A percentile compares a stretch with the other conserved stretches of the same genome.
These are phyloP conservation scores for Esox lucius DNA, from an alignment of 2,797 vertebrate genomes.

Conservation along the genomic window DNA sequence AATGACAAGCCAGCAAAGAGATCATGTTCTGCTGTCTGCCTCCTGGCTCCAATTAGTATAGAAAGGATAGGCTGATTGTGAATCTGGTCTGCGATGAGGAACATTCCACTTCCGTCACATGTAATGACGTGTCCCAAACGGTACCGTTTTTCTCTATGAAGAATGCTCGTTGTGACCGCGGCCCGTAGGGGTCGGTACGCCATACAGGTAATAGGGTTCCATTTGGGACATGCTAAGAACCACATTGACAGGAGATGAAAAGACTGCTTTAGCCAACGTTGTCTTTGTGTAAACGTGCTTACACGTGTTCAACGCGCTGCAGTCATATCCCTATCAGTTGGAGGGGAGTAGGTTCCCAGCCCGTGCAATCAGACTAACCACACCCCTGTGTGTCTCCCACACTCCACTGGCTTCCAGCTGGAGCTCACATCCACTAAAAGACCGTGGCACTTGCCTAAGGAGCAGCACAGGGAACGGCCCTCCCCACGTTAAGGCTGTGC, in stretches of 20 bases:
- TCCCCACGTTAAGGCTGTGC: no score
- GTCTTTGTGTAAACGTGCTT: background rate
- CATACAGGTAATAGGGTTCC: no score
- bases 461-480: no score
- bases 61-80: background rate
- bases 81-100: background rate
- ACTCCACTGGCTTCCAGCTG: no score
- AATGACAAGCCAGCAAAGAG: background rate
- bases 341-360: no score
- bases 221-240: background rate
- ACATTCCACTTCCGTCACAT: background rate
- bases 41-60: constrained; percentile 21
- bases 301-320: background rate
- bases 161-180: no score
- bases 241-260: background rate
- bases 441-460: no score
- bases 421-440: no score
- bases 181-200: no score
- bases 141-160: no score
- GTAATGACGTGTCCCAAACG: background rate
- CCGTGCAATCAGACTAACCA: no score
- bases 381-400: no score
- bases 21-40: constrained; percentile 1
- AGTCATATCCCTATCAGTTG: background rate
- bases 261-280: background rate